Evolutionary conservation across 1,140 invertebrate genomes (phyloP).

Genomic region (Heliconius congener): DNA sequence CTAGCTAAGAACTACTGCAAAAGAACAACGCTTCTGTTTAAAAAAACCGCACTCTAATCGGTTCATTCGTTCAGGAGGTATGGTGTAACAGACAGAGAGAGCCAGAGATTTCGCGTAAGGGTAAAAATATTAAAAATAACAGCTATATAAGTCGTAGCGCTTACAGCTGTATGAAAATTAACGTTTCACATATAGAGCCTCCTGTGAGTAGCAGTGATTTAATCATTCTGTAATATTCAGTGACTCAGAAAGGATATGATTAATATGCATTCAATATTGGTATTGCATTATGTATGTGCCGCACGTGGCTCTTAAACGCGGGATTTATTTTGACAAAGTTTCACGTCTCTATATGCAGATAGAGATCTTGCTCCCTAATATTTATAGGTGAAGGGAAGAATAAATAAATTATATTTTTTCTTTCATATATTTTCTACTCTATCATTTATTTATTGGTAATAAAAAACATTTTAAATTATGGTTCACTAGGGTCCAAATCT

Average conservation of each 20-base stretch:
- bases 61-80: too few species aligned
- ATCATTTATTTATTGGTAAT: too few species aligned
- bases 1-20: too few species aligned
- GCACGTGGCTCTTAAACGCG: conserved; percentile 27
- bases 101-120: too few species aligned
- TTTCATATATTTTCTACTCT: not conserved
- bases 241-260: conserved; percentile 37
- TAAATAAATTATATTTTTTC: not conserved
- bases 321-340: conserved; percentile 30
- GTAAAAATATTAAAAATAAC: too few species aligned
- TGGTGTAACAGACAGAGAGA: too few species aligned
- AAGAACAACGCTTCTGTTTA: too few species aligned
- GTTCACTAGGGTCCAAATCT: not conserved
- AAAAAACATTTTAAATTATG: too few species aligned
- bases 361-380: not conserved
- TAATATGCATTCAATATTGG: conserved; percentile 37
- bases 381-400: not conserved
- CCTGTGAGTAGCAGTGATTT: not conserved
- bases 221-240: conserved; percentile 17
- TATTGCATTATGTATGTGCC: conserved; percentile 33
- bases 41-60: too few species aligned
- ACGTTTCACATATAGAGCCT: not conserved
- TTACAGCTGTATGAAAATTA: not conserved
- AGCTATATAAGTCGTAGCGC: not conserved
- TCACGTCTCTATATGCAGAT: conserved; percentile 8